Base-by-base conservation (phyloP, 2,888 invertebrate species). In the Therioaphis trifolii region DNA sequence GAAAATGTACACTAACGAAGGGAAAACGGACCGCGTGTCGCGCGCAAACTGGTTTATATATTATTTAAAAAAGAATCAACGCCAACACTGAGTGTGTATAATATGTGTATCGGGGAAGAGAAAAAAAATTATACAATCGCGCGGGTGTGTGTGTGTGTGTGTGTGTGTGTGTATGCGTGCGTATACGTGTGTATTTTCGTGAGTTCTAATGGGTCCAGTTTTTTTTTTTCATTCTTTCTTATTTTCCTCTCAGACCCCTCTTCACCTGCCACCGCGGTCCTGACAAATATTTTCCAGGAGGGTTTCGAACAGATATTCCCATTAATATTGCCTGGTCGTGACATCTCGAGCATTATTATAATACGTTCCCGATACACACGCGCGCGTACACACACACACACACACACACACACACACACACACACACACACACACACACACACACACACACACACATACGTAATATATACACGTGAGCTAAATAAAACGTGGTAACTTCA, bases 401-500 rank as follows among this genome's bases (percentile, higher is more conserved):
- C n/a, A n/a, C n/a, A n/a, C n/a, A n/a, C n/a, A n/a, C n/a, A n/a
- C n/a, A n/a, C n/a, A n/a, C n/a, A n/a, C n/a, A n/a, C n/a, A n/a
- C n/a, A n/a, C n/a, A n/a, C n/a, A n/a, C n/a, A n/a, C n/a, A n/a
- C n/a, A n/a, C n/a, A n/a, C n/a, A n/a, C n/a, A n/a, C n/a, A n/a
- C n/a, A n/a, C n/a, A n/a, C n/a, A n/a, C 68, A 27, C 43, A 15
- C 71, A 29, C 71, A 14, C n/a, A n/a, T n/a, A n/a, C n/a, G n/a
- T n/a, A n/a, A n/a, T n/a, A n/a, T 9, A 49, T 4, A 14, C 52
- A 5, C n/a, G 1, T 24, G 71, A 80, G 80, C 80, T 71, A 80
- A 80, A 80, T 79, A 79, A 77, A 71, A 71, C 68, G 80, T 71
- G 80, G 80, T 71, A 80, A 80, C 80, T 80, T 80, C 80, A 80